Base-by-base conservation (phyloP, 2,113 vertebrate species). In the Phaethon lepturus region DNA sequence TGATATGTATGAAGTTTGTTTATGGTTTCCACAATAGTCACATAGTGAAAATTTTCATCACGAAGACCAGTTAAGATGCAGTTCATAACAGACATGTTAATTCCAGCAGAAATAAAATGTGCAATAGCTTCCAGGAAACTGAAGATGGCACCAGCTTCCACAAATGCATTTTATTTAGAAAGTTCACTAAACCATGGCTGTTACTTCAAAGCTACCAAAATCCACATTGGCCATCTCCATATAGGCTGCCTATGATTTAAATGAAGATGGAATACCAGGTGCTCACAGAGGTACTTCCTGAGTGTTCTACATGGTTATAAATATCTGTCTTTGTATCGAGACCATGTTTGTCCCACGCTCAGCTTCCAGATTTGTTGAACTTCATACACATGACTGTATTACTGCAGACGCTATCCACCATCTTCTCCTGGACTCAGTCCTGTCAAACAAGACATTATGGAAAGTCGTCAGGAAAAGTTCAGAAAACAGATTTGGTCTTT, bases 111-210 rank as follows among this genome's bases (percentile, higher is more conserved):
- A 93, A 75, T 17, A 47, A 38, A 86, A 64, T 15, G 29, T 90
- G 91, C 81, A 91, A 33, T 94, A 79, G 53, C 91, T 59, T 66
- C n/a, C 18, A n/a, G 10, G 38, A 91, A 94, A 73, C 94, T 74
- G 79, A 78, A 92, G 94, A 86, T 95, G 93, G 90, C 96, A 92
- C n/a, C 60, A 94, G 35, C 22, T 90, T 49, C 89, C 86, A 79
- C 14, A 66, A 78, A 80, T 7, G 7, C n/a, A 56, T 78, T 74
- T 76, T 33, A n/a, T 28, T 64, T n/a, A 71, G 8, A 23, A 71
- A 52, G 52, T 56, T 88, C 58, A 77, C 19, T 71, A 68, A 66
- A 81, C 31, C 31, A 55, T 1, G 6, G 24, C 35, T 52, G 19
- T 44, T 18, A 12, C 50, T 86, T 83, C 49, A 71, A 68, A 78